These are phyloP conservation scores for Philotrypesis tridentata DNA, from an alignment of 1,140 invertebrate species.

Conservation along the genomic window DNA sequence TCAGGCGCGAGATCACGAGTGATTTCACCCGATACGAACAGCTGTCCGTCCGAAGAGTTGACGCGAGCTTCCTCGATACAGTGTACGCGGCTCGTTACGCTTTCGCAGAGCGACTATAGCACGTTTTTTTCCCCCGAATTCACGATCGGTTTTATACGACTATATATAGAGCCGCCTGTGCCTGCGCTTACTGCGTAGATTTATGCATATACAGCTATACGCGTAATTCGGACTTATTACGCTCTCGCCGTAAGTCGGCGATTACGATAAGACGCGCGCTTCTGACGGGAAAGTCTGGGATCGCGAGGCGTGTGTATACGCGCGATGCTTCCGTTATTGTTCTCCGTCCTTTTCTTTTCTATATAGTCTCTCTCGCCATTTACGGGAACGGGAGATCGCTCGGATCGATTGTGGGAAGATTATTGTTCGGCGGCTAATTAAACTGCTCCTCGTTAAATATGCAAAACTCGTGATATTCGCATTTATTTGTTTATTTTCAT, in stretches of 20 bases:
- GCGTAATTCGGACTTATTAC: constrained; percentile 51
- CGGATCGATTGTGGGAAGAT: too few relatives aligned
- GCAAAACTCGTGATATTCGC: too few relatives aligned
- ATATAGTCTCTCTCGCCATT: neutral
- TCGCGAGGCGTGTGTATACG: constrained; percentile 14
- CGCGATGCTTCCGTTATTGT: neutral
- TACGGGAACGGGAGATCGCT: neutral
- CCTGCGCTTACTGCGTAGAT: too few relatives aligned
- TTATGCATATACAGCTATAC: too few relatives aligned
- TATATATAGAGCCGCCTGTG: too few relatives aligned
- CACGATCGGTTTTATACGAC: too few relatives aligned
- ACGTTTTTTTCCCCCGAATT: constrained; percentile 28
- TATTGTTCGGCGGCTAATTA: too few relatives aligned
- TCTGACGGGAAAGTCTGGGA: constrained; percentile 13
- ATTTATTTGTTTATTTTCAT: too few relatives aligned
- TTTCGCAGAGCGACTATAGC: constrained; percentile 44
- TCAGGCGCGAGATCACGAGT: neutral
- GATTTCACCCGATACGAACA: constrained; percentile 6
- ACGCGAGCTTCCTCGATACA: constrained; percentile 46
- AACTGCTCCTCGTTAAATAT: too few relatives aligned
- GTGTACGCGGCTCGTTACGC: constrained; percentile 39
- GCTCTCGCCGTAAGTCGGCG: constrained; percentile 21
- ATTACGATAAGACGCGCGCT: constrained; percentile 12
- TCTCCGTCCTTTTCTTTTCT: neutral
- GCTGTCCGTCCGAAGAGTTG: neutral